These are phyloP conservation scores for Charaxes varanes DNA, from an alignment of 1,140 invertebrate genomes.

Conservation along the genomic window DNA sequence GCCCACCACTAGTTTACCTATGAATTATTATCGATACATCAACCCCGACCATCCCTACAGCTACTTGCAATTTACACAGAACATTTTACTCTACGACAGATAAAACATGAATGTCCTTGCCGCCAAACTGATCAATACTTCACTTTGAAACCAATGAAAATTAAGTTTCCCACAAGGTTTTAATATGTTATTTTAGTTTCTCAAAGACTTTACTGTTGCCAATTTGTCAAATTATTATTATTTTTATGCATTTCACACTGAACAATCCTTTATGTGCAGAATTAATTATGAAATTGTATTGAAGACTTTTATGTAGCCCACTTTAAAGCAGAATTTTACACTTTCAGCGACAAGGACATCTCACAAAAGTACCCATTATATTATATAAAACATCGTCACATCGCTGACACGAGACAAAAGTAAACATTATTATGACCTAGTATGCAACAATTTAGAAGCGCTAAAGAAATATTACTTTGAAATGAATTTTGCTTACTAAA, in stretches of 20 bases:
- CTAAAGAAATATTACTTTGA: slow-evolving; percentile 29
- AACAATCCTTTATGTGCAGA: too few relatives aligned
- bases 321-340: neutral
- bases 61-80: slow-evolving; percentile 30
- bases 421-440: slow-evolving; percentile 21
- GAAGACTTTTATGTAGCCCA: too few relatives aligned
- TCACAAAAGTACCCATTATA: slow-evolving; percentile 13
- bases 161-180: too few relatives aligned
- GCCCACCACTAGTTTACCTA: too few relatives aligned
- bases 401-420: slow-evolving; percentile 14
- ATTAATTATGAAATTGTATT: too few relatives aligned
- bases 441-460: slow-evolving; percentile 35
- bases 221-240: too few relatives aligned
- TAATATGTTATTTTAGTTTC: too few relatives aligned
- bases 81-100: slow-evolving; percentile 34
- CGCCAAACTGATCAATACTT: slow-evolving; percentile 22
- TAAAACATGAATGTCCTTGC: slow-evolving; percentile 28
- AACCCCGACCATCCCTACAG: too few relatives aligned
- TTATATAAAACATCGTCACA: slow-evolving; percentile 10
- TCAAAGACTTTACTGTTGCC: too few relatives aligned
- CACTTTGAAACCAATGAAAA: too few relatives aligned
- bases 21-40: too few relatives aligned
- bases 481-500: slow-evolving; percentile 24
- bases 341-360: slow-evolving; percentile 15
- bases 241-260: too few relatives aligned